Conservation (phyloP, 1,140 invertebrate genomes). For the Dolichoris vasculosae region DNA sequence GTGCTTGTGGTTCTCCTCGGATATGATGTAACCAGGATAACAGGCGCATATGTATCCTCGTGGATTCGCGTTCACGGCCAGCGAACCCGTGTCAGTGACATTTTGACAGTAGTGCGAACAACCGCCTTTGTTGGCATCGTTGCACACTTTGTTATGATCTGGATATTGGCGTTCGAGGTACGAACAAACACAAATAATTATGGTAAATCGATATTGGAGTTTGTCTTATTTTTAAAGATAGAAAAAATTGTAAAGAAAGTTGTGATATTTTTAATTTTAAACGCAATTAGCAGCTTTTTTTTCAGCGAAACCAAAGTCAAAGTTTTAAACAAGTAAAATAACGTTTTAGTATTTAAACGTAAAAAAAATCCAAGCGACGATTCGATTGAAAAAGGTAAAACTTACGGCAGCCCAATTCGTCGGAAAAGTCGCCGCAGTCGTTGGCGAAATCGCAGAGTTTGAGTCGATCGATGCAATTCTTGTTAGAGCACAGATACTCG, state of each 20-base stretch:
- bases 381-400: too few relatives aligned
- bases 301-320: too few relatives aligned
- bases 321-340: too few relatives aligned
- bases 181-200: too few relatives aligned
- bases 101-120: slow-evolving; percentile 95
- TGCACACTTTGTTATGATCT: slow-evolving; percentile 84
- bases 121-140: slow-evolving; percentile 85
- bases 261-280: too few relatives aligned
- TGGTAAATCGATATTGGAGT: too few relatives aligned
- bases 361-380: too few relatives aligned
- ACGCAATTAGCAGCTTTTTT: too few relatives aligned
- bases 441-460: slow-evolving; percentile 90
- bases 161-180: neutral
- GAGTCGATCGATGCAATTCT: slow-evolving; percentile 87
- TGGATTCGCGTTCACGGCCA: slow-evolving; percentile 21
- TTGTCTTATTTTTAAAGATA: too few relatives aligned
- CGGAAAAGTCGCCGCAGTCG: slow-evolving; percentile 89
- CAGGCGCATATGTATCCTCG: slow-evolving; percentile 93
- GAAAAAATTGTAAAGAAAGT: too few relatives aligned
- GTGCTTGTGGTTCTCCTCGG: slow-evolving; percentile 82
- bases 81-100: slow-evolving; percentile 78
- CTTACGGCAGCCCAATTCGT: slow-evolving; percentile 92
- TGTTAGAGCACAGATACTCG: slow-evolving; percentile 93
- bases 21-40: slow-evolving; percentile 88
- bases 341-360: too few relatives aligned